A percentile compares a stretch with the other conserved stretches of the same genome.
Evolutionary conservation across 2,797 vertebrate species (phyloP).

Genomic region (Discoglossus pictus): DNA sequence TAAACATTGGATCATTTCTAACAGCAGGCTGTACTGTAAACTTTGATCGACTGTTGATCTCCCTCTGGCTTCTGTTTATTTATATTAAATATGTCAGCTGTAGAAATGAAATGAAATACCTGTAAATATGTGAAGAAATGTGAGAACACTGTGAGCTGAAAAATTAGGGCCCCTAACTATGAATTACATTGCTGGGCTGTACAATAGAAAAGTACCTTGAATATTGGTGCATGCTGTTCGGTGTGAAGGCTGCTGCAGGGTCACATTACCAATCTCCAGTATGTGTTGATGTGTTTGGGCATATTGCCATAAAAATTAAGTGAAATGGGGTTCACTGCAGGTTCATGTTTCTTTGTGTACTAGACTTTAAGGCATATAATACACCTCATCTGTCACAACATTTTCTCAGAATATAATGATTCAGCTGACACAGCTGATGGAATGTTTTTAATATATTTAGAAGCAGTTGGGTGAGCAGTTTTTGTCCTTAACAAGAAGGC

Average conservation of each 20-base stretch:
- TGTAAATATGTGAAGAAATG: slow-evolving; percentile 25
- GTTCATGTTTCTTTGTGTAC: slow-evolving; percentile 31
- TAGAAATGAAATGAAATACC: slow-evolving; percentile 36
- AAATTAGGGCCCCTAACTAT: slow-evolving; percentile 35
- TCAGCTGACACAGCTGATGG: neutral
- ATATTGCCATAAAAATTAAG: slow-evolving; percentile 39
- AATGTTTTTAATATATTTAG: neutral
- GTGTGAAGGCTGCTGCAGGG: slow-evolving; percentile 23
- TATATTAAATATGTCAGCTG: slow-evolving; percentile 35
- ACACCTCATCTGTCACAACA: slow-evolving; percentile 28
- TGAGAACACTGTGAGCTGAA: slow-evolving; percentile 24
- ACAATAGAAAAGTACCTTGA: slow-evolving; percentile 34
- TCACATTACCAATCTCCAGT: slow-evolving; percentile 28
- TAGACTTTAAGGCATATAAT: slow-evolving; percentile 18
- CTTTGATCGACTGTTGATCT: slow-evolving; percentile 20
- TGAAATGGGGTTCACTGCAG: slow-evolving; percentile 37
- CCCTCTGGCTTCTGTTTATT: slow-evolving; percentile 39
- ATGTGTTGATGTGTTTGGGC: slow-evolving; percentile 30
- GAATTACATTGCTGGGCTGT: slow-evolving; percentile 38
- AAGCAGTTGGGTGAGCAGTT: too few species aligned
- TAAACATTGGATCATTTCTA: slow-evolving; percentile 19
- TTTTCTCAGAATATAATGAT: slow-evolving; percentile 16
- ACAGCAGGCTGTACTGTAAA: slow-evolving; percentile 5
- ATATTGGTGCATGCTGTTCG: slow-evolving; percentile 18
- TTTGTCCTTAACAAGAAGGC: too few species aligned